Percentiles rank a stretch among this genome's conserved stretches.
Conservation (phyloP, 1,140 invertebrate genomes). For the Drosophila pseudoananassae region DNA sequence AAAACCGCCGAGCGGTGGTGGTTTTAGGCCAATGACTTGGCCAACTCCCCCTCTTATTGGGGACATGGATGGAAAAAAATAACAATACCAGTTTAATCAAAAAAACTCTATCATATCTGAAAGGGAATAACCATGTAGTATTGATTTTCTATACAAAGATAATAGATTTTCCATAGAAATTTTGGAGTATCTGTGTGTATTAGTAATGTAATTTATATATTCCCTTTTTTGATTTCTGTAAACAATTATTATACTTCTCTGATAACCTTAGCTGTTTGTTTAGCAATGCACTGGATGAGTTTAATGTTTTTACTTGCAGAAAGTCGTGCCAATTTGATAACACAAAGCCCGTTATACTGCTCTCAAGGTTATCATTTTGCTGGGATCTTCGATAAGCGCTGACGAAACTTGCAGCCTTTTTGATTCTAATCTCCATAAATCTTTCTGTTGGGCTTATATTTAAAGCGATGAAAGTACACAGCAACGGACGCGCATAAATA, state of each 20-base stretch:
- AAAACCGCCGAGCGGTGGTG: constrained; percentile 32
- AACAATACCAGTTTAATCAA: constrained; percentile 1
- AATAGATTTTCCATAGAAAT: background rate
- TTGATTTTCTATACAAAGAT: background rate
- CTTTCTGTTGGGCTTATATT: constrained; percentile 29
- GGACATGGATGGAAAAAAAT: constrained; percentile 4
- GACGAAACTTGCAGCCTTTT: constrained; percentile 16
- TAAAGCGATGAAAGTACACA: constrained; percentile 26
- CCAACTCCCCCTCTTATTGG: constrained; percentile 23
- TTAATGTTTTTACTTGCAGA: constrained; percentile 5
- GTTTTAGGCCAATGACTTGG: constrained; percentile 69
- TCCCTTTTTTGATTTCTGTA: too few relatives aligned
- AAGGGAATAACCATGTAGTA: background rate
- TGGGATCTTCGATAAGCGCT: constrained; percentile 34
- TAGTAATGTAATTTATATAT: too few relatives aligned
- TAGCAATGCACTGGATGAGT: constrained; percentile 6
- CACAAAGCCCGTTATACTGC: constrained; percentile 6
- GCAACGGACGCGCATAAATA: constrained; percentile 47
- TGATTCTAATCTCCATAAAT: constrained; percentile 45
- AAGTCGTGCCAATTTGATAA: constrained; percentile 11
- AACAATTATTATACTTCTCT: background rate
- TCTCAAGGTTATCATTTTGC: constrained; percentile 38
- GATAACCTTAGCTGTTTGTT: background rate
- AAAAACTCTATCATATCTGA: background rate
- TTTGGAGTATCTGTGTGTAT: too few relatives aligned